Base-by-base conservation (phyloP, 2,888 invertebrate species). In the Cephonodes hylas region DNA sequence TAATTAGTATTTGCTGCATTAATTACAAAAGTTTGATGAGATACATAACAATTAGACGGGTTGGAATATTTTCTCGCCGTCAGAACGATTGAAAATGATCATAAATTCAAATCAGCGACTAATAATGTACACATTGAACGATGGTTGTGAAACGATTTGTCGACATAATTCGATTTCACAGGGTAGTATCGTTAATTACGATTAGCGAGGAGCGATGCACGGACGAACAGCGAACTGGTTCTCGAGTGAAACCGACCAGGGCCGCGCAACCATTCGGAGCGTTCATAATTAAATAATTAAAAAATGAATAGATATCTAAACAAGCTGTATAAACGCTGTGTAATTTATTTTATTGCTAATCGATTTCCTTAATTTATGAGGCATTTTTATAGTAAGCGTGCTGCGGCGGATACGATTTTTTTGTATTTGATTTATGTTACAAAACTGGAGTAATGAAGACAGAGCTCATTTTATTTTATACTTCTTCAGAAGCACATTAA, bases 151-250 rank as follows among this genome's bases (percentile, higher is more conserved):
- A 84, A 77, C 80, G 79, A 86, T 86, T 87, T 84, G 85, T 85
- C 79, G 83, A 83, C 80, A 83, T 88, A 85, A 86, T 86, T 85
- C 82, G 84, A 86, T 88, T 89, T 87, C 87, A 86, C 84, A 81
- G 85, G 77, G 80, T 76, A 69, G 76, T 80, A 81, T 85, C 84
- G 84, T 89, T 90, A 89, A 90, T 91, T 88, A 86, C 84, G 82
- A 84, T 86, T 84, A 82, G 83, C 76, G 75, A 81, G 84, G 83
- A 85, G 85, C 85, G 86, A 87, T 86, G 84, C 79, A 79, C 82
- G 81, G 78, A 72, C 72, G 73, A 67, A 73, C 69, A 63, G 71
- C 69, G 67, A 80, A 89, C 91, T 87, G 88, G 89, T 91, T 89
- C 79, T 80, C 68, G 76, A 69, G 88, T 81, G 89, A 90, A 90